These are phyloP conservation scores for Archocentrus centrarchus DNA, from an alignment of 2,113 vertebrate species.

Conservation along the genomic window DNA sequence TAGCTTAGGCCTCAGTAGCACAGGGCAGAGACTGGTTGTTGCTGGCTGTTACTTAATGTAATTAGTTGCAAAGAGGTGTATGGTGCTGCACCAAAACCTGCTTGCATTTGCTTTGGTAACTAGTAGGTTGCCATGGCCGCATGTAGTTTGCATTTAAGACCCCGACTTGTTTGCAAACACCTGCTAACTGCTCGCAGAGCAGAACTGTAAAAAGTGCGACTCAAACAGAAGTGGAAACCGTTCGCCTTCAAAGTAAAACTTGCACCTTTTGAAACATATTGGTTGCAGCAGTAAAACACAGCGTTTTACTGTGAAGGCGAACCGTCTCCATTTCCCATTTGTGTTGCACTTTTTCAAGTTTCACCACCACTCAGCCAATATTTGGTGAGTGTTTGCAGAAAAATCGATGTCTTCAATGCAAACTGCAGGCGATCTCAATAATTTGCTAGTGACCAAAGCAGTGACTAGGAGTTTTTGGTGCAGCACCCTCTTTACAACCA, in stretches of 20 bases:
- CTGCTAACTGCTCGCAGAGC: not conserved
- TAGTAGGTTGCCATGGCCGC: not conserved
- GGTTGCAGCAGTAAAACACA: not conserved
- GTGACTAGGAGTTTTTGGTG: too few relatives aligned
- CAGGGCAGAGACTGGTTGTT: too few relatives aligned
- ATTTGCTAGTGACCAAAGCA: too few relatives aligned
- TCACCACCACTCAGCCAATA: not conserved
- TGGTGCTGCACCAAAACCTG: too few relatives aligned
- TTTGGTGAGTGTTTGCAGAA: too few relatives aligned
- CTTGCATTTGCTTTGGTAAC: not conserved
- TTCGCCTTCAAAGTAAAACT: not conserved
- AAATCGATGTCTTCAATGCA: not conserved
- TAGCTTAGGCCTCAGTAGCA: not conserved
- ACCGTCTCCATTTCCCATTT: not conserved
- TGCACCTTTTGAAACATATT: not conserved
- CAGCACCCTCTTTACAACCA: too few relatives aligned
- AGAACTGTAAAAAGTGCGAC: not conserved
- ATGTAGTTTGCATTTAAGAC: not conserved
- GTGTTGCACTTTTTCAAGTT: not conserved
- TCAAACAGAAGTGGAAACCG: not conserved
- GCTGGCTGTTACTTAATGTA: too few relatives aligned
- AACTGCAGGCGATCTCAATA: not conserved
- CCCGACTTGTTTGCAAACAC: not conserved
- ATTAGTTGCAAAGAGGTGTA: too few relatives aligned
- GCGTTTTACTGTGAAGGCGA: not conserved